Conservation (phyloP, 2,888 invertebrate species). For the Synanthedon myopaeformis region DNA sequence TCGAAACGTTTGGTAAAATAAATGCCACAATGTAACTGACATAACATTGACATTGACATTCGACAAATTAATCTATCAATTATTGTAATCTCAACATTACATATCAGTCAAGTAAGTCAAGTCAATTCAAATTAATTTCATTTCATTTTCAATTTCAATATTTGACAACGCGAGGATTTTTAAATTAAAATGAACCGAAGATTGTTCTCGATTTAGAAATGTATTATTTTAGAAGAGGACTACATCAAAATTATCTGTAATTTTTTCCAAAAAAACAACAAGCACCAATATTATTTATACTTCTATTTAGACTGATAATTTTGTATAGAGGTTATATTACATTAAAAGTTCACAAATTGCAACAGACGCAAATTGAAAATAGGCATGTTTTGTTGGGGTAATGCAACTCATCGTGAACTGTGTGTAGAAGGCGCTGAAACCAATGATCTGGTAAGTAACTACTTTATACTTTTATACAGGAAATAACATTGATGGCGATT, state of each 20-base stretch:
- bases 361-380: constrained; percentile 22
- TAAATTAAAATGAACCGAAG: constrained; percentile 12
- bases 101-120: no score
- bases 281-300: constrained; percentile 14
- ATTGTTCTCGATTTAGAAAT: constrained; percentile 48
- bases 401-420: constrained; percentile 62
- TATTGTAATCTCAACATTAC: no score
- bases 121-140: no score
- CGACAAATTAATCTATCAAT: no score
- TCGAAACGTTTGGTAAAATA: no score
- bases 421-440: constrained; percentile 46
- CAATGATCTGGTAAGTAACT: constrained; percentile 47
- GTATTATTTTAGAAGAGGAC: constrained; percentile 25
- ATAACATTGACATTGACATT: no score
- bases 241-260: constrained; percentile 26
- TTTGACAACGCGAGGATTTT: not conserved
- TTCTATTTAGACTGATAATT: constrained; percentile 24
- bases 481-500: no score
- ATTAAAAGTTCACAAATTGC: constrained; percentile 17
- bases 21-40: no score
- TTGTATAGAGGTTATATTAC: constrained; percentile 32
- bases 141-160: not conserved
- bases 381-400: constrained; percentile 64
- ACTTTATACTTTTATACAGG: not conserved
- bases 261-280: constrained; percentile 2